Evolutionary conservation across 2,797 vertebrate genomes (phyloP).

Genomic region (Epinephelus awoara): DNA sequence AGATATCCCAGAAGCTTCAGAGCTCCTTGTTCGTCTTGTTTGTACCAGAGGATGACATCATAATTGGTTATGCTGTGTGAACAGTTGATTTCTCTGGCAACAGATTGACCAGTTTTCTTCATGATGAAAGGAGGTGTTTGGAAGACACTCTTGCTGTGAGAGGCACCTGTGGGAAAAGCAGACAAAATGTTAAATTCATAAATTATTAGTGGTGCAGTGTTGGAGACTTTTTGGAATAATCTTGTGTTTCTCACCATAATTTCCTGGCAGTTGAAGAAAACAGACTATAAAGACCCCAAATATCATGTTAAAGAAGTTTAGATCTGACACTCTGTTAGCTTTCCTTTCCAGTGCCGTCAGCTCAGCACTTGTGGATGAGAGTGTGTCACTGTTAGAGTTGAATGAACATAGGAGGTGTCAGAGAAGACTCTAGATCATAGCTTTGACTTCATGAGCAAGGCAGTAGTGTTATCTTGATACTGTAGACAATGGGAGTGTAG

Average conservation of each 20-base stretch:
- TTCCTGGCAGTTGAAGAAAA: not conserved
- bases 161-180: slow-evolving; percentile 11
- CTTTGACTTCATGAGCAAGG: not conserved
- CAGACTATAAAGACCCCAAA: slow-evolving; percentile 3
- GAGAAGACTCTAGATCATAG: too few species aligned
- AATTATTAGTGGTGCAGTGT: rapidly evolving
- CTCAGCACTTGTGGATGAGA: not conserved
- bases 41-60: slow-evolving; percentile 67
- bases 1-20: slow-evolving; percentile 38
- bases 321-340: not conserved
- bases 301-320: not conserved
- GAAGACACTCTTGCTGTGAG: too few species aligned
- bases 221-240: rapidly evolving
- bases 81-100: too few species aligned
- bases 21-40: slow-evolving; percentile 29
- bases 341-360: slow-evolving; percentile 2
- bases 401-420: not conserved
- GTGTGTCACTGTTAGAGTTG: too few species aligned
- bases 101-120: slow-evolving; percentile 6
- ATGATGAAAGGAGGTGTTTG: slow-evolving; percentile 54
- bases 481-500: too few species aligned
- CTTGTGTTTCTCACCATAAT: slow-evolving; percentile 19
- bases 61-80: not conserved
- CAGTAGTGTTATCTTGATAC: too few species aligned
- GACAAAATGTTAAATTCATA: not conserved